Evolutionary conservation across 2,888 invertebrate species (phyloP).

Genomic region (Callosobruchus maculatus): DNA sequence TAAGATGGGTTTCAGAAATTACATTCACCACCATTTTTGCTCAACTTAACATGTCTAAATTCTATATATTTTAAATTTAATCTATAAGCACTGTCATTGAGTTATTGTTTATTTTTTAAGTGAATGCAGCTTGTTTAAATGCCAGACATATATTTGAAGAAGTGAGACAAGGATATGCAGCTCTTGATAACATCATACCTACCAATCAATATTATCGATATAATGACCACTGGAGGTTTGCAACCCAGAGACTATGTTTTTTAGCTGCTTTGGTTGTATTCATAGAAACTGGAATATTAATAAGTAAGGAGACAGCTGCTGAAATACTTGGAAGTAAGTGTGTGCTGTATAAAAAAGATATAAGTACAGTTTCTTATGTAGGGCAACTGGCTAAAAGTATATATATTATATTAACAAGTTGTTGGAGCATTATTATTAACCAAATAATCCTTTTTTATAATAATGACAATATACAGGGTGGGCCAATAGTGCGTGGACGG

Average conservation of each 20-base stretch:
- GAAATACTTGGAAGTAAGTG: slow-evolving; percentile 69
- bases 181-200: slow-evolving; percentile 66
- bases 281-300: slow-evolving; percentile 73
- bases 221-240: slow-evolving; percentile 83
- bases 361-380: too few species aligned
- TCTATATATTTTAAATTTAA: too few species aligned
- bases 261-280: slow-evolving; percentile 74
- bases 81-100: background rate
- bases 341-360: too few species aligned
- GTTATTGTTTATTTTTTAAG: slow-evolving; percentile 44
- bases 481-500: too few species aligned
- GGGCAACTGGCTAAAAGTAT: too few species aligned
- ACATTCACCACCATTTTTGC: too few species aligned
- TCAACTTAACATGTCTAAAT: too few species aligned
- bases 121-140: slow-evolving; percentile 59
- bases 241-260: slow-evolving; percentile 77
- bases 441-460: too few species aligned
- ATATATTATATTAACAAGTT: too few species aligned
- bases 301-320: slow-evolving; percentile 71
- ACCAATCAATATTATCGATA: slow-evolving; percentile 79
- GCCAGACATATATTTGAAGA: slow-evolving; percentile 65
- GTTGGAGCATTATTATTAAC: too few species aligned
- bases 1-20: too few species aligned
- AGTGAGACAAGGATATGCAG: slow-evolving; percentile 61
- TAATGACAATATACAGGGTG: too few species aligned